These are phyloP conservation scores for Sebastes paucispinis DNA, from an alignment of 2,797 vertebrate species.

Conservation along the genomic window DNA sequence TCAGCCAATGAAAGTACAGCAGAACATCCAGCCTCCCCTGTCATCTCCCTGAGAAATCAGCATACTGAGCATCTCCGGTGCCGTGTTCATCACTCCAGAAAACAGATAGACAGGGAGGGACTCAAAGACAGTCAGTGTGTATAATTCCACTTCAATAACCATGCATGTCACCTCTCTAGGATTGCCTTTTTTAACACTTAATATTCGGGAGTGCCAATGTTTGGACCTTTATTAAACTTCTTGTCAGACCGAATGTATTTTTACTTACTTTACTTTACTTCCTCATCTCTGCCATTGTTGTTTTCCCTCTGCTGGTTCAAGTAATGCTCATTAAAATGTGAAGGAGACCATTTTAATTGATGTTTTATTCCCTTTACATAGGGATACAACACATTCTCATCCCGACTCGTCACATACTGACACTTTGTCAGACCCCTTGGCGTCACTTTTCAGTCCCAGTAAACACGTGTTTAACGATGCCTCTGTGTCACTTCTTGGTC, in stretches of 20 bases:
- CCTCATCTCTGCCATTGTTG: not conserved
- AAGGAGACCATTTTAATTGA: not conserved
- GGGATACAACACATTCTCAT: too few species aligned
- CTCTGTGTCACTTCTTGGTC: too few species aligned
- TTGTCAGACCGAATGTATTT: not conserved
- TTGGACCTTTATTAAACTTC: not conserved
- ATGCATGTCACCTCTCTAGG: not conserved
- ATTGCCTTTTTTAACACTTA: not conserved
- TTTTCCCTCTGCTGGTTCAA: not conserved
- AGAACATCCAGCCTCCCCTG: constrained; percentile 32
- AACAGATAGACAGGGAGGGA: constrained; percentile 7
- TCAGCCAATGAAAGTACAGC: constrained; percentile 45
- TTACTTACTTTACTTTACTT: not conserved
- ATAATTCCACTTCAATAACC: constrained; percentile 31
- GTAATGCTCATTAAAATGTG: not conserved
- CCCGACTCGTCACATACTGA: too few species aligned
- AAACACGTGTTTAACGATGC: too few species aligned
- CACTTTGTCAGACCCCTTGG: too few species aligned
- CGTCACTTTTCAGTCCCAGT: too few species aligned
- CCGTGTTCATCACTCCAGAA: constrained; percentile 24
- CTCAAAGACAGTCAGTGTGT: constrained; percentile 2
- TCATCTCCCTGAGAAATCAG: constrained; percentile 32
- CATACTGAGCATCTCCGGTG: constrained; percentile 28
- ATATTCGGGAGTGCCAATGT: not conserved
- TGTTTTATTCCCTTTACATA: not conserved